Percentiles rank a stretch among this genome's conserved stretches.
phyloP scores from a whole-genome alignment of 2,888 invertebrate genomes.

The Dryadula phaetusa region DNA sequence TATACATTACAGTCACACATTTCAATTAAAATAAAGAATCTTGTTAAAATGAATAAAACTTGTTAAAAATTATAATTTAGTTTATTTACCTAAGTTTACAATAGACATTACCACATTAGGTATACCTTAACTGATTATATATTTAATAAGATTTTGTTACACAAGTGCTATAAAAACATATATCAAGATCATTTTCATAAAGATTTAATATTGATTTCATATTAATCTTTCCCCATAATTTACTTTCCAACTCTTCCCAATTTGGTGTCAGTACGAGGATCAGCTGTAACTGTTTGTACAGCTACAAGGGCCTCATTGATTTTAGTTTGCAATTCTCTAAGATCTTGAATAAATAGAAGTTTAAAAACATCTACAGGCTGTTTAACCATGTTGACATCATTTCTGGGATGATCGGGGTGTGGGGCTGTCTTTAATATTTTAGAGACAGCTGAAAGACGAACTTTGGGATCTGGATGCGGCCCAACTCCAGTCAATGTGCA shows the following conservation, averaged over 20 bases:
- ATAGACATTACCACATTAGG: not conserved
- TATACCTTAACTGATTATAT: not conserved
- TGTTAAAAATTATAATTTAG: constrained; percentile 17
- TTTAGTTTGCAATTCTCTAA: constrained; percentile 94
- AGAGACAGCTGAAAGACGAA: constrained; percentile 86
- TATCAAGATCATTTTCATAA: not conserved
- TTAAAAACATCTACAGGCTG: constrained; percentile 88
- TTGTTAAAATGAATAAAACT: constrained; percentile 20
- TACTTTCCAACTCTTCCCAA: constrained; percentile 95
- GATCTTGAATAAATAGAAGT: constrained; percentile 92
- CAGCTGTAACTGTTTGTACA: constrained; percentile 96
- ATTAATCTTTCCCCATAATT: constrained; percentile 39
- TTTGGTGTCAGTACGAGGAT: constrained; percentile 98
- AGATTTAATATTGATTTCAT: not conserved
- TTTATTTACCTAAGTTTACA: constrained; percentile 25
- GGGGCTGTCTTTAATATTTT: constrained; percentile 90
- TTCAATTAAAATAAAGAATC: constrained; percentile 28
- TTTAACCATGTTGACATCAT: constrained; percentile 64
- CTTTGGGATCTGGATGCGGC: constrained; percentile 73
- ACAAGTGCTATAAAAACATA: not conserved
- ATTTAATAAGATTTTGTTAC: constrained; percentile 6
- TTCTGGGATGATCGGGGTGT: constrained; percentile 87
- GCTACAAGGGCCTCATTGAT: constrained; percentile 97
- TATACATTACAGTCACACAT: constrained; percentile 1
- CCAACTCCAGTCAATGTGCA: constrained; percentile 86